These are phyloP conservation scores for Oxyruncus cristatus DNA, from an alignment of 2,113 vertebrate species.

Conservation along the genomic window DNA sequence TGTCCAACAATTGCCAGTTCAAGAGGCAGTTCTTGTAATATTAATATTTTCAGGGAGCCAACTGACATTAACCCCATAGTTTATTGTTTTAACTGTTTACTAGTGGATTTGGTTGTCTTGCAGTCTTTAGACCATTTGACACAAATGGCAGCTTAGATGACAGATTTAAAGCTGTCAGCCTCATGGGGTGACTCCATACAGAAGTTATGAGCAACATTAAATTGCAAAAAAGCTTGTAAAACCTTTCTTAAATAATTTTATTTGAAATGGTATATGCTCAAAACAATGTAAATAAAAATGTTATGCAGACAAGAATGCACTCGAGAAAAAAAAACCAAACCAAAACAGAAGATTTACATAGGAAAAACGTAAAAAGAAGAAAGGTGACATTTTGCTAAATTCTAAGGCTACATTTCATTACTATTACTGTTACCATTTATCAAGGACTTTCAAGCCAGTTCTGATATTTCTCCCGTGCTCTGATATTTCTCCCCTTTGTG, in stretches of 20 bases:
- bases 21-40: neutral
- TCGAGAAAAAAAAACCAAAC: neutral
- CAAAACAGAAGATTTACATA: neutral
- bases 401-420: neutral
- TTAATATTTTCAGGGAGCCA: neutral
- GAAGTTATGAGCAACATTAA: neutral
- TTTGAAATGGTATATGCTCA: neutral
- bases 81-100: neutral
- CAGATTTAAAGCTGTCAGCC: neutral
- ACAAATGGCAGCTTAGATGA: neutral
- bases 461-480: neutral
- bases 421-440: neutral
- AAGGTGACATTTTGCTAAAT: neutral
- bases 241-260: neutral
- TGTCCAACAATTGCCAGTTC: neutral
- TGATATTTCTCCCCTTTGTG: neutral
- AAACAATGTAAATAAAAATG: neutral
- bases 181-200: neutral
- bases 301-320: neutral
- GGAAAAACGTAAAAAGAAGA: neutral
- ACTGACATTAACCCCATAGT: neutral
- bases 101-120: neutral
- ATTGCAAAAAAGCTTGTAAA: neutral
- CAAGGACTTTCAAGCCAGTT: neutral
- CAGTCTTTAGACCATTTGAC: neutral